Evolutionary conservation across 2,888 invertebrate genomes (phyloP).

Genomic region (Capitulum mitella): DNA sequence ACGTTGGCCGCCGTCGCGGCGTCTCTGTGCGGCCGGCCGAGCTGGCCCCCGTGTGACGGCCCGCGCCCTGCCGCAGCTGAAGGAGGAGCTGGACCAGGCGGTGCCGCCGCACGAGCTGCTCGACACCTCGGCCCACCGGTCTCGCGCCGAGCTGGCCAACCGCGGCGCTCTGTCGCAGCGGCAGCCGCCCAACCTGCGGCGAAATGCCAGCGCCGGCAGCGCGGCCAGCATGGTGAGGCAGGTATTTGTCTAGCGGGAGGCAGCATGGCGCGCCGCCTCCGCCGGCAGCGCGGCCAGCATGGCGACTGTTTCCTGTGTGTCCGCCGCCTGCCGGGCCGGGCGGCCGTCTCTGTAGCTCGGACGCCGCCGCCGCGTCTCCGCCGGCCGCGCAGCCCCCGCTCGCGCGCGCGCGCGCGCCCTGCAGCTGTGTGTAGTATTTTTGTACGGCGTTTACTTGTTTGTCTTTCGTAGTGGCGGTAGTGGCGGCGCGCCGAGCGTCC

Average conservation of each 20-base stretch:
- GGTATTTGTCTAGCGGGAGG: background rate
- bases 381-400: constrained; percentile 57
- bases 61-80: constrained; percentile 58
- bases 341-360: too few species aligned
- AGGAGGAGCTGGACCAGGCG: constrained; percentile 71
- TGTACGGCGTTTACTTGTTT: background rate
- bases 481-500: background rate
- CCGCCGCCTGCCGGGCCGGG: too few species aligned
- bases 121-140: constrained; percentile 75
- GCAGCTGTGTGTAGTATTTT: background rate
- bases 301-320: too few species aligned
- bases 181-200: constrained; percentile 43
- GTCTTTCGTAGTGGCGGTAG: constrained; percentile 1
- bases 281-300: too few species aligned
- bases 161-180: constrained; percentile 63
- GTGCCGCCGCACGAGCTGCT: constrained; percentile 80
- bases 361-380: constrained; percentile 70
- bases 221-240: constrained; percentile 25
- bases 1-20: too few species aligned
- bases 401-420: too few species aligned
- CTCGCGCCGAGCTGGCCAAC: constrained; percentile 75
- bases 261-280: background rate
- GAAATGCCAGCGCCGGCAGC: constrained; percentile 30
- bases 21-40: too few species aligned
- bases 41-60: too few species aligned